Percentiles rank a stretch among this genome's conserved stretches.
These are phyloP conservation scores for Poecilus cupreus DNA, from an alignment of 2,888 invertebrate species.

Conservation along the genomic window DNA sequence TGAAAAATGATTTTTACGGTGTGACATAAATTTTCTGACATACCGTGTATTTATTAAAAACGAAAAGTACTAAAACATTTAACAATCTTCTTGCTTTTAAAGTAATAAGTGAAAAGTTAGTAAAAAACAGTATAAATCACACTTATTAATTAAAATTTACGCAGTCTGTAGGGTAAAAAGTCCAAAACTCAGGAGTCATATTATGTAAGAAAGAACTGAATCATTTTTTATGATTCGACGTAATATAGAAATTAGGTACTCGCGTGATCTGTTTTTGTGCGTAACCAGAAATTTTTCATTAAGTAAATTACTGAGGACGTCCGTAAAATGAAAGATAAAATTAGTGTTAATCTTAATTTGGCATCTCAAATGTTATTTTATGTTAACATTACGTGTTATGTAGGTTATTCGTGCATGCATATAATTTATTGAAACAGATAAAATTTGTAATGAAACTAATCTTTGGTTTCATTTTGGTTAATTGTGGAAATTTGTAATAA, in stretches of 20 bases:
- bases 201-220: background rate
- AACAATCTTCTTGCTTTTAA: background rate
- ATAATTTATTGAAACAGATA: background rate
- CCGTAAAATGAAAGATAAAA: conserved; percentile 9
- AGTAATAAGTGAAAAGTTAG: background rate
- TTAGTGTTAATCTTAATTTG: conserved; percentile 33
- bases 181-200: background rate
- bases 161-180: background rate
- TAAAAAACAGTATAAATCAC: background rate
- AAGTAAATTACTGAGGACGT: background rate
- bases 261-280: conserved; percentile 22
- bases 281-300: conserved; percentile 26
- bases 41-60: background rate
- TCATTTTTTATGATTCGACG: background rate
- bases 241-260: conserved; percentile 20
- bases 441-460: background rate
- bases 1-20: background rate
- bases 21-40: background rate
- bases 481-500: no score
- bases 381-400: background rate
- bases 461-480: background rate
- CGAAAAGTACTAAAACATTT: background rate
- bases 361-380: conserved; percentile 1
- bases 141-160: conserved; percentile 15
- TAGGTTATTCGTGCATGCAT: background rate